Base-by-base conservation (phyloP, 2,113 vertebrate species). In the Prionailurus viverrinus region DNA sequence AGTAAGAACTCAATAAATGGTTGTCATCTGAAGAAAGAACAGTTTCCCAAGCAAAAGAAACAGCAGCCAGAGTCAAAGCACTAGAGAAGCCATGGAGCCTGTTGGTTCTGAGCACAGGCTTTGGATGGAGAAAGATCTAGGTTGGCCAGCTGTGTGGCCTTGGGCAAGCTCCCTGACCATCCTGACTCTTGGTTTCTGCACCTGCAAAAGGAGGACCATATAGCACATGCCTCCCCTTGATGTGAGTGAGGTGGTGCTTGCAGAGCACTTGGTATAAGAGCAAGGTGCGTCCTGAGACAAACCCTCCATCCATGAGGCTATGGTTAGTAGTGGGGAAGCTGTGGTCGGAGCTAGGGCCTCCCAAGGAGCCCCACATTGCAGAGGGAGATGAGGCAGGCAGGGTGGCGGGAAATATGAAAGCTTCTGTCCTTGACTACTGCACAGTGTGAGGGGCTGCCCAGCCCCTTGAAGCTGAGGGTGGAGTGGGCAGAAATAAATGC, bases 361-460 rank as follows among this genome's bases (percentile, higher is more conserved):
- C 53, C 31, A 7, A 5, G 4, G 41, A n/a, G 48, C n/a, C 8
- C 1, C 19, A 25, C 25, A 18, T 27, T 3, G 13, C 53, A n/a
- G n/a, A 18, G 6, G 4, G 16, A 61, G 85, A 31, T 6, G 21
- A 33, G n/a, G 41, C 27, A 11, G 76, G 18, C 13, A 31, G n/a
- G n/a, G 5, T 0, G 0, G 41, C 1, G 1, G 39, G 27, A 21
- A 21, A 4, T 21, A 0, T 19, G 7, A 16, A 78, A 14, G 36
- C 25, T 4, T 73, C 82, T 61, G 31, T 13, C 4, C 74, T 51
- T 5, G 8, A 4, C 12, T 78, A 45, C 25, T 4, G 36, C 65
- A 2, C 78, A 0, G 7, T 6, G 25, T 48, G 78, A 39, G 16
- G 36, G 36, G 19, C 58, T 23, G 8, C 18, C 31, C n/a, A 19